These are phyloP conservation scores for Myodes glareolus DNA, from an alignment of 2,113 vertebrate genomes.

Conservation along the genomic window DNA sequence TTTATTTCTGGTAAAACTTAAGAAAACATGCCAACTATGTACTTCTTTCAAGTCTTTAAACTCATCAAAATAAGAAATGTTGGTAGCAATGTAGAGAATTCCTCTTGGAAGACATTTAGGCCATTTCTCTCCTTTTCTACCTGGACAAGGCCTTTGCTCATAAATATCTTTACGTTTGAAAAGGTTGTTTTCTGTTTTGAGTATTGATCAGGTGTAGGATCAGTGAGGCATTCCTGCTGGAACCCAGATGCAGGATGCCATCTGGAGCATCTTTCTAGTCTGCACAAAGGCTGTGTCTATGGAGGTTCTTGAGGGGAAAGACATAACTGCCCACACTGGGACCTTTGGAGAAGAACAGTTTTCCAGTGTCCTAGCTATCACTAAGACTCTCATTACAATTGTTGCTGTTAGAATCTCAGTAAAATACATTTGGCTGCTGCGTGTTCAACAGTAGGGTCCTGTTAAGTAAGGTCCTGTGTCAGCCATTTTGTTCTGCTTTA, in stretches of 20 bases:
- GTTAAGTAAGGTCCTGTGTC: conserved; percentile 68
- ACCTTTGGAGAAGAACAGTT: conserved; percentile 55
- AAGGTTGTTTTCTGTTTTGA: conserved; percentile 3
- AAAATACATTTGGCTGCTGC: conserved; percentile 71
- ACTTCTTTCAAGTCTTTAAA: neutral
- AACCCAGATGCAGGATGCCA: neutral
- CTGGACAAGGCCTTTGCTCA: conserved; percentile 29
- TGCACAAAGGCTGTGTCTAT: neutral
- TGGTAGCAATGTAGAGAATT: neutral
- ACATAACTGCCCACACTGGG: conserved; percentile 59
- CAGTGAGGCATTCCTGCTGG: neutral
- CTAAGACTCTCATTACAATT: conserved; percentile 55
- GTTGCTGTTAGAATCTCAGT: conserved; percentile 67
- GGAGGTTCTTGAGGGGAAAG: neutral
- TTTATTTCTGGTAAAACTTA: conserved; percentile 26
- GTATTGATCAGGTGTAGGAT: neutral
- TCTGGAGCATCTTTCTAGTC: neutral
- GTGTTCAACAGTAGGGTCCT: conserved; percentile 69
- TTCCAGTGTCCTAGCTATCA: conserved; percentile 65
- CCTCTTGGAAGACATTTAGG: neutral
- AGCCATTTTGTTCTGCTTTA: conserved; percentile 56
- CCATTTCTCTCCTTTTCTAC: neutral
- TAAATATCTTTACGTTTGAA: neutral
- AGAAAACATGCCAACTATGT: neutral
- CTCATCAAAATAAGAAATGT: neutral